Evolutionary conservation across 2,888 invertebrate genomes (phyloP), one percentile per base, ranked within the genome.

Genomic region (Apoda limacodes): DNA sequence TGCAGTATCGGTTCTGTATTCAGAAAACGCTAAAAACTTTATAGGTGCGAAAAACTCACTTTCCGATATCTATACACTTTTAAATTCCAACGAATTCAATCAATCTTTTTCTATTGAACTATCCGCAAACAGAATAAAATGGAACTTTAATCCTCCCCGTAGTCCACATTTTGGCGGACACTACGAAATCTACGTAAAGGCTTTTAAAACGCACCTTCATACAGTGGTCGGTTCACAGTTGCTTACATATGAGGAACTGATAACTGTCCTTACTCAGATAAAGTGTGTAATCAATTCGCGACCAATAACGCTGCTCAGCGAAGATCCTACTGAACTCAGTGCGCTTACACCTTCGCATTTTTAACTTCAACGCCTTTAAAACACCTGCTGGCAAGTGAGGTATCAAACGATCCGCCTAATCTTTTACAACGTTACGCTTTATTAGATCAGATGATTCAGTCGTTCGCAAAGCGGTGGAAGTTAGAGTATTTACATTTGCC

Each of bases 401-500:
- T 9, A 19, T 21, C 13, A 21, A 11, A 13, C 9, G 13, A 32
- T 9, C 27, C 22, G 12, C 17, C 12, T 3, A 15, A 12, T 17
- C 13, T 30, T n/a, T 23, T 29, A 23, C 7, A 29, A 22, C 29
- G 24, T 12, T 29, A 29, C 22, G 29, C 22, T 5, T 14, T 29
- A 10, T 14, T 29, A 15, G 22, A 29, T 10, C 23, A 30, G 4
- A 17, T 30, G 24, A 19, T 30, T 17, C 30, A 32, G n/a, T 27
- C 27, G 22, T 32, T 32, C 19, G 14, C 23, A n/a, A 32, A 27
- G 5, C 14, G 27, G n/a, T 32, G 32, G 32, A 32, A 32, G 13
- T 12, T 13, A 13, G 32, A 32, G 19, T 32, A 32, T 14, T 13
- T 32, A 12, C 25, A 31, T 22, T 19, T 31, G 14, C 15, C 26